Evolutionary conservation across 2,888 invertebrate species (phyloP).

Genomic region (Nebria brevicollis): DNA sequence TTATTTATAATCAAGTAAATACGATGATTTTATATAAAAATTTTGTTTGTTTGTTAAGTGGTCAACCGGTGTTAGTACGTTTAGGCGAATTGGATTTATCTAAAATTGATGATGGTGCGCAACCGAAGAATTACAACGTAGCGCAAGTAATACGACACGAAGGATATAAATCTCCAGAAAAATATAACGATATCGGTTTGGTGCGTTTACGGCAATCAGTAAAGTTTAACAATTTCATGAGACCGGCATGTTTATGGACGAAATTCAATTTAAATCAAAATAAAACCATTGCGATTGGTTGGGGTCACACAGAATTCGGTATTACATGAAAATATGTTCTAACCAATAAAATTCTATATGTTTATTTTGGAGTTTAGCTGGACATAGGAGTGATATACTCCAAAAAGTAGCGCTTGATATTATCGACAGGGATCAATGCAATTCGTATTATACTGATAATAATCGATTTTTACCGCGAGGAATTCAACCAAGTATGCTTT

Average conservation of each 20-base stretch:
- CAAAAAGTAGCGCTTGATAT: conserved; percentile 62
- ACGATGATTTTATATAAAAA: not conserved
- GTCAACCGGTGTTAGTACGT: conserved; percentile 65
- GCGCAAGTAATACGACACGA: conserved; percentile 66
- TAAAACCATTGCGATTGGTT: conserved; percentile 72
- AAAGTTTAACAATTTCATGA: conserved; percentile 64
- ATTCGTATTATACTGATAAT: conserved; percentile 52
- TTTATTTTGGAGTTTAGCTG: conserved; percentile 49
- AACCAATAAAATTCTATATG: conserved; percentile 4
- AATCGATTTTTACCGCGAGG: conserved; percentile 54
- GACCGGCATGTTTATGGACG: conserved; percentile 74
- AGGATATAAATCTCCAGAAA: conserved; percentile 64
- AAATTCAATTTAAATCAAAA: conserved; percentile 57
- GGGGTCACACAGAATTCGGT: conserved; percentile 69
- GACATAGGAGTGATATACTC: conserved; percentile 59
- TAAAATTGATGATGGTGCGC: conserved; percentile 63
- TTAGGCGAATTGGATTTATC: conserved; percentile 70
- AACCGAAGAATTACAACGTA: conserved; percentile 64
- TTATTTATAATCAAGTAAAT: not conserved
- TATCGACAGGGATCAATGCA: conserved; percentile 58
- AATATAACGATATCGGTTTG: conserved; percentile 76
- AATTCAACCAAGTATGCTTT: conserved; percentile 62
- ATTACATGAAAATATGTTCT: conserved; percentile 26
- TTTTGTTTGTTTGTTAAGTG: conserved; percentile 56
- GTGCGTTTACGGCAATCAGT: conserved; percentile 64